Conservation (phyloP, 1,140 invertebrate species). For the Drosophila carrolli region DNA sequence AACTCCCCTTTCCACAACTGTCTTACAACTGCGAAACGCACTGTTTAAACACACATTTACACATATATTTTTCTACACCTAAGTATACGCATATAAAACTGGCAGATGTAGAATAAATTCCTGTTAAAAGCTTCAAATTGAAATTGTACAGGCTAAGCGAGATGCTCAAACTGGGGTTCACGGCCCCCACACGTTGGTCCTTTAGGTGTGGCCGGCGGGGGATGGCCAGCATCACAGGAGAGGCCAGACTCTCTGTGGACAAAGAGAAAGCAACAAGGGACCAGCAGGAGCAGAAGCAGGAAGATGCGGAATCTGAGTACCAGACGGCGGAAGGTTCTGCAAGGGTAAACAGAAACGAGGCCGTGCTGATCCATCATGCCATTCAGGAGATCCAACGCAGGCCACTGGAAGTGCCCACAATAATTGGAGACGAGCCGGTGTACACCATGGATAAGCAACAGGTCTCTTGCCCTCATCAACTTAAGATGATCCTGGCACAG, state of each 20-base stretch:
- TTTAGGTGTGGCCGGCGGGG: constrained; percentile 4
- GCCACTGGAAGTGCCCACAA: constrained; percentile 40
- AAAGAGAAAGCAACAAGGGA: not conserved
- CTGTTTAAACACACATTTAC: constrained; percentile 18
- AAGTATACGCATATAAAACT: constrained; percentile 32
- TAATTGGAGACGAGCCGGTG: constrained; percentile 19
- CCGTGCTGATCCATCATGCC: constrained; percentile 25
- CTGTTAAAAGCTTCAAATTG: constrained; percentile 59
- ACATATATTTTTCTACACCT: constrained; percentile 38
- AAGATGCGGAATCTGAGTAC: not conserved
- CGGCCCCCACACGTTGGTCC: constrained; percentile 86
- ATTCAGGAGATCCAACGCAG: constrained; percentile 18
- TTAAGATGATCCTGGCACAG: constrained; percentile 92
- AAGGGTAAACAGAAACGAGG: constrained; percentile 3
- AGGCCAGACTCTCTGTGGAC: constrained; percentile 6
- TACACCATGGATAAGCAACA: constrained; percentile 42
- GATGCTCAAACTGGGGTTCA: constrained; percentile 33
- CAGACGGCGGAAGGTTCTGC: not conserved
- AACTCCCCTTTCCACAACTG: constrained; percentile 34
- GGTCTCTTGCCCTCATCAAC: constrained; percentile 89
- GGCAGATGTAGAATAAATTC: constrained; percentile 67
- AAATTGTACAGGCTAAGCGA: not conserved
- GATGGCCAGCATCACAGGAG: constrained; percentile 3
- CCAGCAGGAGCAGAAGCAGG: not conserved
- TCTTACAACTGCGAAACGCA: constrained; percentile 30